Conservation (phyloP, 2,113 vertebrate species). For the Tyto alba region DNA sequence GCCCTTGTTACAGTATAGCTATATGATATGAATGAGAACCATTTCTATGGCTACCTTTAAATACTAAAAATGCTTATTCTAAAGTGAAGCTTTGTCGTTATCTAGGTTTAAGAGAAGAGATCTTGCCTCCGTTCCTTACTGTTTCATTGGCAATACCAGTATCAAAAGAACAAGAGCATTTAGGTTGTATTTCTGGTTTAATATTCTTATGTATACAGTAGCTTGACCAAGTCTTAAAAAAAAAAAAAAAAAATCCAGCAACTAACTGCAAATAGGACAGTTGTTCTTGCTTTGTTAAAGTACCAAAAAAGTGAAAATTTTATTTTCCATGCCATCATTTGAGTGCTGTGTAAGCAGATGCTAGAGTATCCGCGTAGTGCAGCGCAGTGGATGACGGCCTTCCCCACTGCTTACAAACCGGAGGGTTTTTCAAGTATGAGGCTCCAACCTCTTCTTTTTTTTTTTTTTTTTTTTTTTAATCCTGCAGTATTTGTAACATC, state of each 20-base stretch:
- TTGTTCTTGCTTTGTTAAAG: not conserved
- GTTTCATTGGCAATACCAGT: not conserved
- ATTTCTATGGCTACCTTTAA: rapidly evolving
- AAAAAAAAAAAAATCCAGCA: not conserved
- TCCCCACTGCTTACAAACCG: not conserved
- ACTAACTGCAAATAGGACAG: not conserved
- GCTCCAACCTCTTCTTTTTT: not conserved
- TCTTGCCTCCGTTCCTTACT: not conserved
- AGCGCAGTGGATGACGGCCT: not conserved
- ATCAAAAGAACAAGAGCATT: not conserved
- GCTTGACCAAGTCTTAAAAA: not conserved
- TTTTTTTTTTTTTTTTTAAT: not conserved
- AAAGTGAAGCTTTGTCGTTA: not conserved
- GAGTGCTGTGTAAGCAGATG: not conserved
- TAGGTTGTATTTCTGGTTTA: not conserved
- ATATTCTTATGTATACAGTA: not conserved
- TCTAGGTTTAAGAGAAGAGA: not conserved
- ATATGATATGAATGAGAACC: not conserved
- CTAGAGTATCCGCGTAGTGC: not conserved
- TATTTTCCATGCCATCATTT: not conserved
- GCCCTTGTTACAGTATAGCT: not conserved
- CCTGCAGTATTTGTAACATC: not conserved
- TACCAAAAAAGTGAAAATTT: not conserved
- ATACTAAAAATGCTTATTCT: not conserved
- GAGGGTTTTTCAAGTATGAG: not conserved